phyloP scores from a whole-genome alignment of 1,140 invertebrate species.

The Bombus soroeensis region DNA sequence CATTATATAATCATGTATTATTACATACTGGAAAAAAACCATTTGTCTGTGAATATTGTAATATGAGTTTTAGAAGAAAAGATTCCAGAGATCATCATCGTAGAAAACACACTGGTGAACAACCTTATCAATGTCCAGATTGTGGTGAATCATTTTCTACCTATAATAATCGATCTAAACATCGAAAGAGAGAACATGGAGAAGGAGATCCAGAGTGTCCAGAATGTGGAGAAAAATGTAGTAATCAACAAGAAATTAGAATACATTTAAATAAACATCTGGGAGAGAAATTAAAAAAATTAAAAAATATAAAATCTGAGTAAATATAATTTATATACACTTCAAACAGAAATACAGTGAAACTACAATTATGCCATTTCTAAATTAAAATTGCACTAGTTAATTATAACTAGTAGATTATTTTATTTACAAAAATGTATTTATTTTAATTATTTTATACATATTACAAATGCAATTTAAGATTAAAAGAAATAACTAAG shows the following conservation, averaged over 20 bases:
- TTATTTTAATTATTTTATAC: slow-evolving; percentile 8
- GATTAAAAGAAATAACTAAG: background rate
- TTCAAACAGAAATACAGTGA: background rate
- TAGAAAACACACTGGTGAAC: slow-evolving; percentile 63
- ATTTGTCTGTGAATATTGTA: slow-evolving; percentile 62
- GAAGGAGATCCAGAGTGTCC: slow-evolving; percentile 57
- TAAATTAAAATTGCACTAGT: background rate
- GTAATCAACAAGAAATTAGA: slow-evolving; percentile 59
- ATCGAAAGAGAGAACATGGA: slow-evolving; percentile 61
- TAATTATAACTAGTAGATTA: background rate
- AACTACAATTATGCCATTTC: background rate
- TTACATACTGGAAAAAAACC: slow-evolving; percentile 66
- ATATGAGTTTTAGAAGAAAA: slow-evolving; percentile 61
- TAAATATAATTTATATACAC: slow-evolving; percentile 15
- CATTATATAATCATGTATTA: slow-evolving; percentile 63
- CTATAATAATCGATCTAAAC: slow-evolving; percentile 54
- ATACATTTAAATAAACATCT: slow-evolving; percentile 69
- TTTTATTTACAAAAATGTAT: slow-evolving; percentile 13
- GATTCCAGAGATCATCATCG: slow-evolving; percentile 63
- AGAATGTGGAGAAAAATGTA: slow-evolving; percentile 60
- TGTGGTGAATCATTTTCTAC: slow-evolving; percentile 62
- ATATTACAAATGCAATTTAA: background rate
- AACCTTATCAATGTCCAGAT: slow-evolving; percentile 62
- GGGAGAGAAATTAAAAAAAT: slow-evolving; percentile 59
- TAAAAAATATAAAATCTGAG: slow-evolving; percentile 21